Evolutionary conservation across 2,888 invertebrate genomes (phyloP).

Genomic region (Leucoma salicis): DNA sequence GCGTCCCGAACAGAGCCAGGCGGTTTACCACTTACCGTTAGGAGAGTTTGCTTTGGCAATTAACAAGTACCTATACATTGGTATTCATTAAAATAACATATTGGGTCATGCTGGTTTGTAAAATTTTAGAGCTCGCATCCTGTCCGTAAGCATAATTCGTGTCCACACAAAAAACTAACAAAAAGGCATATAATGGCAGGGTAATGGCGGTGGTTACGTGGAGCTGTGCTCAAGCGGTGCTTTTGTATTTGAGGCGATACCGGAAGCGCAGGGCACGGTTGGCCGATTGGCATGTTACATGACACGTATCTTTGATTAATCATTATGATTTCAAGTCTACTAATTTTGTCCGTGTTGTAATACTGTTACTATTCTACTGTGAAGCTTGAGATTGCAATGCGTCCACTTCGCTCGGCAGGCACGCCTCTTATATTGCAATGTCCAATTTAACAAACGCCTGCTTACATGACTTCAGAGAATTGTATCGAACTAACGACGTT

Average conservation of each 20-base stretch:
- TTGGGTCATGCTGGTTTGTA: constrained; percentile 37
- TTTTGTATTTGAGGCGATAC: constrained; percentile 43
- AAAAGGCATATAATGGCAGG: constrained; percentile 71
- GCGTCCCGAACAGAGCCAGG: too few species aligned
- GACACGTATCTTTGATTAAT: constrained; percentile 25
- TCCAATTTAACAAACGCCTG: too few species aligned
- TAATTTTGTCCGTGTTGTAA: not conserved
- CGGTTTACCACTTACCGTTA: too few species aligned
- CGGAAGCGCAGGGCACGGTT: constrained; percentile 47
- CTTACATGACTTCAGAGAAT: too few species aligned
- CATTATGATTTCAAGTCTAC: constrained; percentile 13
- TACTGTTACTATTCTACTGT: too few species aligned
- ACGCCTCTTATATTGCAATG: too few species aligned
- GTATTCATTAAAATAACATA: too few species aligned
- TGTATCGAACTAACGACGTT: too few species aligned
- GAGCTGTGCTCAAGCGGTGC: constrained; percentile 44
- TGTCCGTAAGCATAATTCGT: constrained; percentile 48
- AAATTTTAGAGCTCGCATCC: constrained; percentile 48
- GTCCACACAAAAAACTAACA: constrained; percentile 50
- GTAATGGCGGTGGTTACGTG: constrained; percentile 59
- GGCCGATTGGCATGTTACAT: constrained; percentile 24
- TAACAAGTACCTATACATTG: too few species aligned
- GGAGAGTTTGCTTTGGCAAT: too few species aligned
- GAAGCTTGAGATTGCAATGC: too few species aligned
- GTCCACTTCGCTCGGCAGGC: too few species aligned